Percentiles rank a stretch among this genome's conserved stretches.
phyloP scores from a whole-genome alignment of 2,888 invertebrate species.

The Rosalia funebris region DNA sequence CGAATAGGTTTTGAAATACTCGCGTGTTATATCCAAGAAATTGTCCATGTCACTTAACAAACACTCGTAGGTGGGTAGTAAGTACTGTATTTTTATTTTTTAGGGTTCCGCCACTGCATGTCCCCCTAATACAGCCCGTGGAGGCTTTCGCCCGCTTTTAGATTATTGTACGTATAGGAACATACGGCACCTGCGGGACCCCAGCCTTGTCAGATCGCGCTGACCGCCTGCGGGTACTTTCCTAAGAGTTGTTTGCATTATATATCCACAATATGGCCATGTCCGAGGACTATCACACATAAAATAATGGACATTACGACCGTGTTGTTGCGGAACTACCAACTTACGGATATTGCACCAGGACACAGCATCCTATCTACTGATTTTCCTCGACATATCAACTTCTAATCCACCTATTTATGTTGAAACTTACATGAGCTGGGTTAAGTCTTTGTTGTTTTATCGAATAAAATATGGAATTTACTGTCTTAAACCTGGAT shows the following conservation, averaged over 20 bases:
- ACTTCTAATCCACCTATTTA: conserved; percentile 51
- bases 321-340: conserved; percentile 42
- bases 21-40: neutral
- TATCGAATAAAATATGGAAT: conserved; percentile 48
- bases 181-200: conserved; percentile 47
- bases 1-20: too few relatives aligned
- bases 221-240: conserved; percentile 46
- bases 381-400: conserved; percentile 45
- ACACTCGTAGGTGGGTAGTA: neutral
- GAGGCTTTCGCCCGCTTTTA: conserved; percentile 45
- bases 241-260: conserved; percentile 52
- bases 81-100: neutral
- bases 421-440: conserved; percentile 53
- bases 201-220: conserved; percentile 44
- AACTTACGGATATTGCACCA: conserved; percentile 40
- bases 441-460: conserved; percentile 47
- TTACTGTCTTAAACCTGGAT: conserved; percentile 48
- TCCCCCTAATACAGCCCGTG: conserved; percentile 40
- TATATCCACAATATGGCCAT: conserved; percentile 43
- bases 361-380: conserved; percentile 43
- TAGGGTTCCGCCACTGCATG: conserved; percentile 1
- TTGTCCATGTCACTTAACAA: neutral
- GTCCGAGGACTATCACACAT: conserved; percentile 42
- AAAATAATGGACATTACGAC: conserved; percentile 47
- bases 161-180: conserved; percentile 52